Percentiles rank a stretch among this genome's conserved stretches.
These are phyloP conservation scores for Luidia sarsii DNA, from an alignment of 53 echinoderm and acorn worm genomes.

Conservation along the genomic window DNA sequence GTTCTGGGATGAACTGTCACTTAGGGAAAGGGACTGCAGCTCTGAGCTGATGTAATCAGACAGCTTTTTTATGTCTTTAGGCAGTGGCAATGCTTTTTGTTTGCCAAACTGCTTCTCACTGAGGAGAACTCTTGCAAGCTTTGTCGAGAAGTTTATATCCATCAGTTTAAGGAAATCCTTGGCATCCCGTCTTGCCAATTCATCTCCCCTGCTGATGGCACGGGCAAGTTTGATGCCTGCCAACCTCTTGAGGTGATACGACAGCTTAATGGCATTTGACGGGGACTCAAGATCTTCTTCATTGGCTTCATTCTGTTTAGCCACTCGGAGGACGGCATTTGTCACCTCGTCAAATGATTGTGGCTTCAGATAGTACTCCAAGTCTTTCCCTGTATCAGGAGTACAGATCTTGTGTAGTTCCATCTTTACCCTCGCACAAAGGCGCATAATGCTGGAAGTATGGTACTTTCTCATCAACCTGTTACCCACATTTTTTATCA, in stretches of 20 bases:
- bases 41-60: slow-evolving; percentile 39
- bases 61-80: slow-evolving; percentile 43
- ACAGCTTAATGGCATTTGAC: slow-evolving; percentile 57
- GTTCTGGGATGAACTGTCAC: slow-evolving; percentile 39
- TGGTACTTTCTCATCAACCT: slow-evolving; percentile 59
- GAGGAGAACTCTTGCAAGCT: slow-evolving; percentile 54
- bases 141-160: slow-evolving; percentile 62
- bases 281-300: slow-evolving; percentile 53
- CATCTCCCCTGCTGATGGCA: slow-evolving; percentile 28
- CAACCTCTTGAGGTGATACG: slow-evolving; percentile 46
- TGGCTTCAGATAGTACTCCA: slow-evolving; percentile 23
- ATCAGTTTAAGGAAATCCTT: slow-evolving; percentile 56
- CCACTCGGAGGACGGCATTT: slow-evolving; percentile 33
- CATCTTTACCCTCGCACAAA: slow-evolving; percentile 42
- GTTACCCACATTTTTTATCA: slow-evolving; percentile 56
- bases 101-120: slow-evolving; percentile 25
- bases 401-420: slow-evolving; percentile 24
- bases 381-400: slow-evolving; percentile 28
- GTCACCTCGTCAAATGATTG: slow-evolving; percentile 31
- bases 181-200: neutral
- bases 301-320: slow-evolving; percentile 47
- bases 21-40: neutral
- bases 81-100: slow-evolving; percentile 47
- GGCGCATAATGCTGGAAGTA: slow-evolving; percentile 57
- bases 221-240: slow-evolving; percentile 52